Percentiles rank a stretch among this genome's conserved stretches.
These are phyloP conservation scores for Pelusios castaneus DNA, from an alignment of 2,113 vertebrate species.

Conservation along the genomic window DNA sequence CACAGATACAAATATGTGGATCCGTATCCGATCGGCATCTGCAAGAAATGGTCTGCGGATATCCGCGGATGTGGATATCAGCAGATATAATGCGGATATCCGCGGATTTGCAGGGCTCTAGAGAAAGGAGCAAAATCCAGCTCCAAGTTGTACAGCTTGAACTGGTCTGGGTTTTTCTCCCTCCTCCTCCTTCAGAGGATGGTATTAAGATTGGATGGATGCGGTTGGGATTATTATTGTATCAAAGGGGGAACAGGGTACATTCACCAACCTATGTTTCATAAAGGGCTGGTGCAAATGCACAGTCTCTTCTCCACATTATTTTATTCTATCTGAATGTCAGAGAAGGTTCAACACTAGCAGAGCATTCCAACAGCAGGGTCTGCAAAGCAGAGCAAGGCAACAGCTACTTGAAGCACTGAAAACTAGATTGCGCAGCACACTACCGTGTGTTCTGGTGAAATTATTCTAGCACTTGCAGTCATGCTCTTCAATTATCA, in stretches of 20 bases:
- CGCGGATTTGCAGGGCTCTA: too few relatives aligned
- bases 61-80: too few relatives aligned
- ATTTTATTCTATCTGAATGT: not conserved
- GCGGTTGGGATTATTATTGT: not conserved
- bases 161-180: not conserved
- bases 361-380: not conserved
- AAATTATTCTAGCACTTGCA: rapidly evolving
- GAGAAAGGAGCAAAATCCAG: not conserved
- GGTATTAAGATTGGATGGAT: not conserved
- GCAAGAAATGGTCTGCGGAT: too few relatives aligned
- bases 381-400: not conserved
- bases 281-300: not conserved
- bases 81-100: too few relatives aligned
- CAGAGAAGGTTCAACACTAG: not conserved
- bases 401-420: not conserved
- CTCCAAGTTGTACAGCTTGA: not conserved
- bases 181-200: not conserved
- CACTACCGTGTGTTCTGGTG: not conserved
- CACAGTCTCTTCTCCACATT: not conserved
- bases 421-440: not conserved
- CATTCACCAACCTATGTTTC: not conserved
- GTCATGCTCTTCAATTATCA: not conserved
- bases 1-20: too few relatives aligned
- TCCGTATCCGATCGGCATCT: too few relatives aligned
- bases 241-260: not conserved